These are phyloP conservation scores for Cossypha niveicapilla DNA, from an alignment of 2,797 vertebrate species.

Conservation along the genomic window DNA sequence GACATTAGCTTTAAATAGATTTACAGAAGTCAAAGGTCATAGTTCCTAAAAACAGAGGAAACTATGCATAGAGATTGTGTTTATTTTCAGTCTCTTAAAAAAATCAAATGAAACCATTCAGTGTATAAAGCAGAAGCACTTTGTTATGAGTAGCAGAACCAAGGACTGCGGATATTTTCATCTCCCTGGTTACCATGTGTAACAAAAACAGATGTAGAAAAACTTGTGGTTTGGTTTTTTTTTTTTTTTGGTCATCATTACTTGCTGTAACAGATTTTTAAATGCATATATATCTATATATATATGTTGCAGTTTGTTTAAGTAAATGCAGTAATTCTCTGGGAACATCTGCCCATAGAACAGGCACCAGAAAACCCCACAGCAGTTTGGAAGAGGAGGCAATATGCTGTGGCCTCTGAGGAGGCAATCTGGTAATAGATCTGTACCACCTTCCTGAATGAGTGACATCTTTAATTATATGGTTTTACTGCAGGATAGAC, in stretches of 20 bases:
- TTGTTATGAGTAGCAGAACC: slow-evolving; percentile 62
- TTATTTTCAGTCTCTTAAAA: slow-evolving; percentile 76
- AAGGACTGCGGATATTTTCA: slow-evolving; percentile 28
- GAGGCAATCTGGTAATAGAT: background rate
- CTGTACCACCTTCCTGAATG: background rate
- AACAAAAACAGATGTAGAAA: slow-evolving; percentile 64
- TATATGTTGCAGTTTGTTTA: background rate
- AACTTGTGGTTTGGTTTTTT: slow-evolving; percentile 4
- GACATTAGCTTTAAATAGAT: slow-evolving; percentile 66
- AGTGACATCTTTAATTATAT: background rate
- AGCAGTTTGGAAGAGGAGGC: background rate
- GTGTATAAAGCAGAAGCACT: slow-evolving; percentile 64
- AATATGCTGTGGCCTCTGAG: background rate
- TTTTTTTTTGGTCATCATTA: background rate
- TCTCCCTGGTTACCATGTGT: slow-evolving; percentile 57
- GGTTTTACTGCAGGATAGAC: background rate
- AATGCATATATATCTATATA: background rate
- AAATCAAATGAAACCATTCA: slow-evolving; percentile 63
- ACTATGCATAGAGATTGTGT: slow-evolving; percentile 65
- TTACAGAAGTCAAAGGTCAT: slow-evolving; percentile 72
- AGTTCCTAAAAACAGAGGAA: slow-evolving; percentile 74
- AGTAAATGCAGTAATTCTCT: slow-evolving; percentile 29
- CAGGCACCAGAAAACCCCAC: background rate
- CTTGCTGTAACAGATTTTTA: background rate
- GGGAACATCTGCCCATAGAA: background rate